Base-by-base conservation (phyloP, 2,113 vertebrate species). In the Zeus faber region DNA sequence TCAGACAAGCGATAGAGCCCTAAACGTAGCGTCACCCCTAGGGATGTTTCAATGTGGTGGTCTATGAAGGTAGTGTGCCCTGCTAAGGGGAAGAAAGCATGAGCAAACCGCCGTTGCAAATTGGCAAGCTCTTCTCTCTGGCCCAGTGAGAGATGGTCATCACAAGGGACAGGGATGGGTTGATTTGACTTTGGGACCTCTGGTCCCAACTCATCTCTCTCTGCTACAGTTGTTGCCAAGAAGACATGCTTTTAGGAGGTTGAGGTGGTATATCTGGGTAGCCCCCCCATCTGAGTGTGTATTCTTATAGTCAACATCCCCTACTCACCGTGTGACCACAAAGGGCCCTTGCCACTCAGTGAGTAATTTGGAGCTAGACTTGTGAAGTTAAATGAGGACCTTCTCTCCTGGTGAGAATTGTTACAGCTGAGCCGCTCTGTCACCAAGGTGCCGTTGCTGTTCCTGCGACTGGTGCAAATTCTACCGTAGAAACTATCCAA, bases 331-430 rank as follows among this genome's bases (percentile, higher is more conserved):
- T n/a, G n/a, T n/a, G n/a, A n/a, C n/a, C n/a, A n/a, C n/a, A n/a
- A n/a, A n/a, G n/a, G n/a, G n/a, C n/a, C n/a, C n/a, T n/a, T n/a
- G n/a, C n/a, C n/a, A n/a, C n/a, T n/a, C n/a, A n/a, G n/a, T n/a
- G n/a, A n/a, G n/a, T n/a, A n/a, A n/a, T n/a, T n/a, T n/a, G n/a
- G n/a, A n/a, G n/a, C n/a, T n/a, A n/a, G n/a, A n/a, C n/a, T n/a
- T n/a, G n/a, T n/a, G n/a, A 46, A 70, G 29, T 11, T 49, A 55
- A 21, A 54, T 7, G 44, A 40, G 43, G 27, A 26, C 53, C 58
- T 72, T 20, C 41, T 72, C 48, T 74, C 51, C 31, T 43, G 33
- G 29, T 63, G 62, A 72, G 53, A 77, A 23, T 6, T 35, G 44
- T 62, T 60, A 60, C 40, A 18, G 51, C 46, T 53, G n/a, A 65